Evolutionary conservation across 1,140 invertebrate species (phyloP).

Genomic region (Holotrichia oblita): DNA sequence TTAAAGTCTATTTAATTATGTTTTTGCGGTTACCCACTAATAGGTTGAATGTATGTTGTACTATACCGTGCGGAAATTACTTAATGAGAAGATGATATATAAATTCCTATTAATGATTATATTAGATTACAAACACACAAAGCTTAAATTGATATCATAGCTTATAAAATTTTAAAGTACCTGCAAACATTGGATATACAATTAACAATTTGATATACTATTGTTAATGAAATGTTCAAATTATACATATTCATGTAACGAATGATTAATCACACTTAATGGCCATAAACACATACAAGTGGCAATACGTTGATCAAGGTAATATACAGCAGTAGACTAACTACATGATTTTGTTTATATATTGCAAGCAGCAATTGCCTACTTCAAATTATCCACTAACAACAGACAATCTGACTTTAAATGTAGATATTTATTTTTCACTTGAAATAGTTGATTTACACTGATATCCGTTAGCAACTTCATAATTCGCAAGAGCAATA

Average conservation of each 20-base stretch:
- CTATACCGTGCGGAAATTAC: slow-evolving; percentile 4
- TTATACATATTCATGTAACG: not conserved
- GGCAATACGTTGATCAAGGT: too few relatives aligned
- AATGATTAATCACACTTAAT: not conserved
- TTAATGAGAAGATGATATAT: slow-evolving; percentile 13
- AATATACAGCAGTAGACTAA: too few relatives aligned
- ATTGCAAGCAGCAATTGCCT: too few relatives aligned
- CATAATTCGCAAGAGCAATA: too few relatives aligned
- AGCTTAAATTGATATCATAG: not conserved
- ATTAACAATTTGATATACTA: not conserved
- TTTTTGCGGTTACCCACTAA: slow-evolving; percentile 30
- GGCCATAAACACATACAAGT: too few relatives aligned
- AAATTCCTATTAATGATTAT: not conserved
- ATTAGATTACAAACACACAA: not conserved
- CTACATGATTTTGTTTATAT: too few relatives aligned
- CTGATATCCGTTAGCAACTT: too few relatives aligned
- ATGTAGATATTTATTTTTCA: too few relatives aligned
- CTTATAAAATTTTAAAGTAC: not conserved
- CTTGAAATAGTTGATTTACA: too few relatives aligned
- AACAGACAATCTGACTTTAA: too few relatives aligned
- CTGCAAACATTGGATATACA: not conserved
- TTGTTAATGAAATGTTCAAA: not conserved
- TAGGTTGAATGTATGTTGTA: not conserved
- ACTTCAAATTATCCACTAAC: too few relatives aligned
- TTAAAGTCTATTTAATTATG: slow-evolving; percentile 25